Base-by-base conservation (phyloP, 2,797 vertebrate genomes). In the Buceros bicornis region DNA sequence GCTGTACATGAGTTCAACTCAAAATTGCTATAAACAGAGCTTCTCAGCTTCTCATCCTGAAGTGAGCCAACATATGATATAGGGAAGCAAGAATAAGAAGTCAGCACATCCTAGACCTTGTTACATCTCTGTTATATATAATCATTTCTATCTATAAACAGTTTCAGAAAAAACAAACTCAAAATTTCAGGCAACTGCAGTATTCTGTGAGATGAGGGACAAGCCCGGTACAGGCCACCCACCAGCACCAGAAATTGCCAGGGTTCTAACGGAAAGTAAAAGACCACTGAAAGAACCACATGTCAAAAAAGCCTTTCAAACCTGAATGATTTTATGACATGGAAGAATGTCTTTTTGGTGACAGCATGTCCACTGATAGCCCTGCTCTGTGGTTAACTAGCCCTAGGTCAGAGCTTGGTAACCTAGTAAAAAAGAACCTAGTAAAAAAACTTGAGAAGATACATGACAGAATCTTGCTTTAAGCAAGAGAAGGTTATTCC, bases 11-110 rank as follows among this genome's bases (percentile, higher is more conserved):
- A 92, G 92, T 92, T 93, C 83, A 95, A 67, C 62, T 62, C 58
- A 26, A 87, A 60, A 91, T 14, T 93, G 92, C 89, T 94, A 90
- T 92, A 92, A 94, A 91, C 67, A 91, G 95, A 94, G 53, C 72
- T 90, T 40, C 45, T 81, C 69, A 94, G 53, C 72, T 90, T 40
- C 45, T 81, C 69, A 92, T 48, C 42, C 62, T 82, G 48, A 92
- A 90, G 79, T 81, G n/a, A 90, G 71, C 78, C 87, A 95, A 82
- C 74, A 91, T 42, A 94, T 0, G 5, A 67, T 3, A 82, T 3
- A 82, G n/a, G n/a, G 51, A 95, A 93, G 71, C 48, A 93, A 89
- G 53, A 94, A 90, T 82, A 86, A 93, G 56, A 87, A 96, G 67
- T 89, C 81, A 95, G 67, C 91, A 93, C 71, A 89, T 92, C 31